Conservation (phyloP, 2,113 vertebrate species). For the Hiodon alosoides region DNA sequence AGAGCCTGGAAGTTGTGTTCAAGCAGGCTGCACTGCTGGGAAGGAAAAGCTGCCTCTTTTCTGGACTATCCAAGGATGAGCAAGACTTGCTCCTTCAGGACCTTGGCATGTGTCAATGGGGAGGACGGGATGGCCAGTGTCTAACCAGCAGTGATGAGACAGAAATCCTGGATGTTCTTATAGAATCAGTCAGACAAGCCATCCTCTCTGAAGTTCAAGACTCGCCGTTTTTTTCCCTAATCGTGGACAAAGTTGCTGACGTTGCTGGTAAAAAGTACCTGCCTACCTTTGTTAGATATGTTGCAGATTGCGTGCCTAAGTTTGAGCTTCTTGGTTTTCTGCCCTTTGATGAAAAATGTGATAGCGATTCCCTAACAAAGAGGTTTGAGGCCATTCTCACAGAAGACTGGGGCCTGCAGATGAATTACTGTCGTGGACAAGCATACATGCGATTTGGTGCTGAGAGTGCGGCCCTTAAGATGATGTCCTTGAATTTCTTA, state of each 20-base stretch:
- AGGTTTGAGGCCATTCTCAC: conserved; percentile 75
- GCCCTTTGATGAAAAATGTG: conserved; percentile 64
- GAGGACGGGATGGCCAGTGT: conserved; percentile 35
- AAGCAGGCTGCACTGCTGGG: conserved; percentile 52
- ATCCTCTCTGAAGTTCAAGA: conserved; percentile 81
- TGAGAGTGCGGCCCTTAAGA: conserved; percentile 78
- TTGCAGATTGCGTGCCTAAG: conserved; percentile 76
- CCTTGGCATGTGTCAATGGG: conserved; percentile 61
- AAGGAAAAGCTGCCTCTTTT: conserved; percentile 47
- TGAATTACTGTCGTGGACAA: conserved; percentile 89
- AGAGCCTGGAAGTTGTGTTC: conserved; percentile 53
- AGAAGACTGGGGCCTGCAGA: conserved; percentile 87
- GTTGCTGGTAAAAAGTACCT: conserved; percentile 73
- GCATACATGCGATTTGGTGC: conserved; percentile 80
- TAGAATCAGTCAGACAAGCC: conserved; percentile 75
- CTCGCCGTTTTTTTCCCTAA: conserved; percentile 85
- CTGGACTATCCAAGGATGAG: conserved; percentile 50
- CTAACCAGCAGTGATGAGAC: conserved; percentile 41
- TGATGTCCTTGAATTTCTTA: conserved; percentile 78
- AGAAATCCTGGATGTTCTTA: conserved; percentile 75
- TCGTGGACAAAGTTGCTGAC: conserved; percentile 78
- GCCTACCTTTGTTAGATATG: conserved; percentile 81
- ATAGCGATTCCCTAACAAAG: conserved; percentile 68
- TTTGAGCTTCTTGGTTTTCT: conserved; percentile 88
- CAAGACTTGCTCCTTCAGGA: conserved; percentile 53